Percentiles rank a stretch among this genome's conserved stretches.
phyloP scores from a whole-genome alignment of 2,797 vertebrate genomes.

The Coccyzus lansbergi region DNA sequence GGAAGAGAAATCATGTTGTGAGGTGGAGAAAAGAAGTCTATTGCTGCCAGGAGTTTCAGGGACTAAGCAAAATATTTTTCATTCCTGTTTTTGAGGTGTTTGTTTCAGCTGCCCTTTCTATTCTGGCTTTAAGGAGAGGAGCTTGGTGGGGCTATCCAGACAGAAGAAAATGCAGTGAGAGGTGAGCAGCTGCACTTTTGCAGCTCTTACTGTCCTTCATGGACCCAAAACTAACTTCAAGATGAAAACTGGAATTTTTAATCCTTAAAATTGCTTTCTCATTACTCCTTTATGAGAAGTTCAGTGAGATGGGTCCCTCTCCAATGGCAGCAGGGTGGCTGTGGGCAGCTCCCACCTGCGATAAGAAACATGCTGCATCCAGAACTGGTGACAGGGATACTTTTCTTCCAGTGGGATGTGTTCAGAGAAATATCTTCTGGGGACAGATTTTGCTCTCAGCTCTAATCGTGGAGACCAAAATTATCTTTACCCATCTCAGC shows the following conservation, averaged over 20 bases:
- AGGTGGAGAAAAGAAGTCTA: neutral
- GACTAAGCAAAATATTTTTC: neutral
- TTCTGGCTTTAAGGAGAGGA: neutral
- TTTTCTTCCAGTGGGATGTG: neutral
- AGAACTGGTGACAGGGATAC: neutral
- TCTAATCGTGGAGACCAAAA: neutral
- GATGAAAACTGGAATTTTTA: neutral
- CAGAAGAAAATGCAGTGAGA: neutral
- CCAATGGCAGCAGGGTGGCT: accelerated
- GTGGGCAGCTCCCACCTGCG: accelerated
- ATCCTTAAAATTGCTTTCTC: neutral
- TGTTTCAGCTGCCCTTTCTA: neutral
- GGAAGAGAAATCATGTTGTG: neutral
- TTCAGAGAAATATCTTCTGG: neutral
- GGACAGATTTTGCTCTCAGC: neutral
- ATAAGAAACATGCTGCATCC: neutral
- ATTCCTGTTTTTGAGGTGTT: neutral
- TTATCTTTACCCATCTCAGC: neutral
- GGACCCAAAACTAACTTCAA: neutral
- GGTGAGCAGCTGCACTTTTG: neutral
- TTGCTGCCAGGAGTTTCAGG: neutral
- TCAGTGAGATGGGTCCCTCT: neutral
- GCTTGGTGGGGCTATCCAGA: neutral
- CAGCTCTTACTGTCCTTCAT: neutral
- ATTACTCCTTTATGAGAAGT: neutral